These are phyloP conservation scores for Aporrectodea caliginosa DNA, from an alignment of 1,140 invertebrate genomes.

Conservation along the genomic window DNA sequence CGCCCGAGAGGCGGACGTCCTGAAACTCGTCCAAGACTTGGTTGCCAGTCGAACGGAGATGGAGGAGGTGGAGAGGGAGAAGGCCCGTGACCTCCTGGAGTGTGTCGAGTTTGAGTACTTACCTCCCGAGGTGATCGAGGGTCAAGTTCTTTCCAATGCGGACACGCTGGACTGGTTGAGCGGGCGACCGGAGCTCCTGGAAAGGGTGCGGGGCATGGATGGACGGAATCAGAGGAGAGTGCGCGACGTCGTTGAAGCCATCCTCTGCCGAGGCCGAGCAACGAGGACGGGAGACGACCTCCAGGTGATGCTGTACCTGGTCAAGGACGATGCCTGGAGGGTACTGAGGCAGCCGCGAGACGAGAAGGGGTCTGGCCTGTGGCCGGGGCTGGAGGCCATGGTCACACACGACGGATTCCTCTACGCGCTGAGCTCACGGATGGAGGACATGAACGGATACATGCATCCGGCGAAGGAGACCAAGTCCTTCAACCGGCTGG, in stretches of 20 bases:
- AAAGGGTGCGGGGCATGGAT: background rate
- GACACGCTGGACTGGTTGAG: background rate
- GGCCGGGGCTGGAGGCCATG: background rate
- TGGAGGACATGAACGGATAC: background rate
- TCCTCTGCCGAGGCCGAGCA: background rate
- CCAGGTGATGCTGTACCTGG: background rate
- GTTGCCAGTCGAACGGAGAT: background rate
- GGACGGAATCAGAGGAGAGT: background rate
- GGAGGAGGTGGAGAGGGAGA: background rate
- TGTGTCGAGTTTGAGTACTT: background rate
- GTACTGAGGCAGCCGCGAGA: background rate
- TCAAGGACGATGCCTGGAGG: background rate
- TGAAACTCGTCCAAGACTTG: background rate
- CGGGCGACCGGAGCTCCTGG: background rate
- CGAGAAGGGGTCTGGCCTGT: background rate
- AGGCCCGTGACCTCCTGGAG: background rate
- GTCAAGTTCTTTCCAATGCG: background rate
- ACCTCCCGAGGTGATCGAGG: background rate
- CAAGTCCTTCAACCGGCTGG: background rate
- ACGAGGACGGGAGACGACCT: background rate
- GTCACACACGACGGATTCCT: background rate
- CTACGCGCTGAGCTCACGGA: background rate
- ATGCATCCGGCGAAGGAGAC: background rate
- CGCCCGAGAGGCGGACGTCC: background rate
- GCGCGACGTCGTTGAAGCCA: background rate